A percentile compares a stretch with the other conserved stretches of the same genome.
Conservation (phyloP, 2,797 vertebrate genomes). For the Chelmon rostratus region DNA sequence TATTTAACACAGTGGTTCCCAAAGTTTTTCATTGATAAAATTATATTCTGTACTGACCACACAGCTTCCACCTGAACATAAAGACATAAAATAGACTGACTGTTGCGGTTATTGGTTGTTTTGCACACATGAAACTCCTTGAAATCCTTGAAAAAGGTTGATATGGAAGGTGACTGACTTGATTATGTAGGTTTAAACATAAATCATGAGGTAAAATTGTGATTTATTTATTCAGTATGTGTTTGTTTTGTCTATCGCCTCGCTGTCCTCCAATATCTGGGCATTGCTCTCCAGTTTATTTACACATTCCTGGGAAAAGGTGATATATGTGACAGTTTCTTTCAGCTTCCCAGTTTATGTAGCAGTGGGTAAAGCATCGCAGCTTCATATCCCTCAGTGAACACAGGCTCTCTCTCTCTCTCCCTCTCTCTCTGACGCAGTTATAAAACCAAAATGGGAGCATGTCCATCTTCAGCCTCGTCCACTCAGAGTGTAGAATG, state of each 20-base stretch:
- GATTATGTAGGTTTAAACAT: slow-evolving; percentile 24
- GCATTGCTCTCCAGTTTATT: slow-evolving; percentile 57
- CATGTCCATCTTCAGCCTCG: slow-evolving; percentile 70
- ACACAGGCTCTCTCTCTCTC: slow-evolving; percentile 61
- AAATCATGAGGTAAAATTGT: slow-evolving; percentile 32
- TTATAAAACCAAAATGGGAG: slow-evolving; percentile 73
- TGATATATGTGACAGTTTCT: slow-evolving; percentile 73
- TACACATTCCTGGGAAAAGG: slow-evolving; percentile 65
- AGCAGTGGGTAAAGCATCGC: slow-evolving; percentile 67
- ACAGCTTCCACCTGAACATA: not conserved
- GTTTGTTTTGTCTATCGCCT: slow-evolving; percentile 57
- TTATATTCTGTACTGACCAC: not conserved
- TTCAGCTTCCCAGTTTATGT: slow-evolving; percentile 74
- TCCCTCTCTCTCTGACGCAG: slow-evolving; percentile 65
- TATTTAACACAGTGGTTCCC: not conserved
- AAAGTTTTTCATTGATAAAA: not conserved
- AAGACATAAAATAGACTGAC: not conserved
- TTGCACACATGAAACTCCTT: slow-evolving; percentile 11
- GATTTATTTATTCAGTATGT: slow-evolving; percentile 45
- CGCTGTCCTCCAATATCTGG: slow-evolving; percentile 43
- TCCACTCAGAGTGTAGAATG: slow-evolving; percentile 72
- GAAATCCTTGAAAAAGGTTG: not conserved
- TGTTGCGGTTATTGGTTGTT: slow-evolving; percentile 8
- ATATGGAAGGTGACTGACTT: slow-evolving; percentile 1
- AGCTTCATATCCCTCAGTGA: slow-evolving; percentile 60